Percentiles rank a stretch among this genome's conserved stretches.
phyloP scores from a whole-genome alignment of 2,888 invertebrate genomes.

The Pollenia labialis region DNA sequence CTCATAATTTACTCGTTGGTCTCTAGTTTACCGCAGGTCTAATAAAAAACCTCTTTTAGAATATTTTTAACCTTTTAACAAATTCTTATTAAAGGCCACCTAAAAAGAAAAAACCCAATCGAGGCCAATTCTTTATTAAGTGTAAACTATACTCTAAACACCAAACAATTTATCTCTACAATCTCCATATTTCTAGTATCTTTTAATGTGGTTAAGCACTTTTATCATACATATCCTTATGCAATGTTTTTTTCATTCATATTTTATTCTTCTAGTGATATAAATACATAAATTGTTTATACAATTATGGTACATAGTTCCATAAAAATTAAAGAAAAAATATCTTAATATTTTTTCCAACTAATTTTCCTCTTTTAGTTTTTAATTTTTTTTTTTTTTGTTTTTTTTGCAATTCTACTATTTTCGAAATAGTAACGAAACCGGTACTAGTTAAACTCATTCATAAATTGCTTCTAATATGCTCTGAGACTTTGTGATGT shows the following conservation, averaged over 20 bases:
- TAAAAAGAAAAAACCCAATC: not conserved
- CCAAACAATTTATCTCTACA: no score
- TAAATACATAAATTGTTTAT: conserved; percentile 34
- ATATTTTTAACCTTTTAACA: not conserved
- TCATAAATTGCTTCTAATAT: conserved; percentile 64
- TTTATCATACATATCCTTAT: conserved; percentile 60
- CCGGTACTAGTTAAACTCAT: conserved; percentile 69
- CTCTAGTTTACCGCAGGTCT: no score
- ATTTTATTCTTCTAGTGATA: conserved; percentile 24
- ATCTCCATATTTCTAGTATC: conserved; percentile 5
- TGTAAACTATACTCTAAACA: not conserved
- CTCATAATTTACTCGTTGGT: no score
- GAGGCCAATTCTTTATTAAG: conserved; percentile 12
- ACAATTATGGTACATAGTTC: conserved; percentile 41
- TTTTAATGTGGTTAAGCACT: not conserved
- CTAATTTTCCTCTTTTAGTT: conserved; percentile 58
- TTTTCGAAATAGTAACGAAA: conserved; percentile 53
- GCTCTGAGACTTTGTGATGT: conserved; percentile 19
- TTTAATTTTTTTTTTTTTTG: not conserved
- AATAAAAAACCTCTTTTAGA: not conserved
- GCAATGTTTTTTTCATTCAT: conserved; percentile 45
- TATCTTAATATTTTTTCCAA: conserved; percentile 48
- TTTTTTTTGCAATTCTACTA: conserved; percentile 1
- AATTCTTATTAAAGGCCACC: conserved; percentile 28
- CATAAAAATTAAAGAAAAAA: conserved; percentile 48